These are phyloP conservation scores for Ennomos fuscantarius DNA, from an alignment of 2,888 invertebrate genomes.

Conservation along the genomic window DNA sequence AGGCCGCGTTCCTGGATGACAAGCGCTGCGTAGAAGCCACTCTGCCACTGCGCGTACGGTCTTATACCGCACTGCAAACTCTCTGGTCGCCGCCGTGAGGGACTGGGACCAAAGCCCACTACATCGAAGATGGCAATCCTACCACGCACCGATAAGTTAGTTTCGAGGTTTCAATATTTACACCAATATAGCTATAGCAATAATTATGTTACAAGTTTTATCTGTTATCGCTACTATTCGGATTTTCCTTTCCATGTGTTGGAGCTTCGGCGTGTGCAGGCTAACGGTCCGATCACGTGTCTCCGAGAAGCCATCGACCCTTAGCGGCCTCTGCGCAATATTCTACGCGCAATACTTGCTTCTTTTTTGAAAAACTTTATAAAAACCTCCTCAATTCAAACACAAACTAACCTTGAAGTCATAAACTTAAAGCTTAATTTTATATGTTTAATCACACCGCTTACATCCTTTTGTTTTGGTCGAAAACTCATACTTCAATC, in stretches of 20 bases:
- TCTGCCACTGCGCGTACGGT: too few species aligned
- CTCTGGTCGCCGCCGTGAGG: too few species aligned
- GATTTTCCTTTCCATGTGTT: constrained; percentile 75
- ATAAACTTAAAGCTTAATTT: constrained; percentile 4
- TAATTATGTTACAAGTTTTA: constrained; percentile 34
- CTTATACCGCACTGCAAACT: too few species aligned
- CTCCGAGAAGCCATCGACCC: constrained; percentile 81
- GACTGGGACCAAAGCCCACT: too few species aligned
- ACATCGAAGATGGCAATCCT: too few species aligned
- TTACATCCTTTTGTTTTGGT: constrained; percentile 6
- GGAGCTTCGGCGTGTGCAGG: constrained; percentile 69
- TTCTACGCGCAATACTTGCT: constrained; percentile 74
- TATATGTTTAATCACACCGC: not conserved
- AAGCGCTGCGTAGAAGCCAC: too few species aligned
- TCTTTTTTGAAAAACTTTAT: constrained; percentile 42
- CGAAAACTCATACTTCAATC: constrained; percentile 52
- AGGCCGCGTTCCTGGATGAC: too few species aligned
- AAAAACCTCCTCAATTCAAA: constrained; percentile 25
- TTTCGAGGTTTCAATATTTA: too few species aligned
- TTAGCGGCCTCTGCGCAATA: constrained; percentile 80
- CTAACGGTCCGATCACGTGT: constrained; percentile 83
- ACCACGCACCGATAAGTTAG: too few species aligned
- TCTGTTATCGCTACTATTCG: constrained; percentile 63
- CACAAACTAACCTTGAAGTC: constrained; percentile 34
- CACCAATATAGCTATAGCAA: too few species aligned